Percentiles rank a stretch among this genome's conserved stretches.
These are phyloP conservation scores for Papilio polyxenes DNA, from an alignment of 1,140 invertebrate genomes.

Conservation along the genomic window DNA sequence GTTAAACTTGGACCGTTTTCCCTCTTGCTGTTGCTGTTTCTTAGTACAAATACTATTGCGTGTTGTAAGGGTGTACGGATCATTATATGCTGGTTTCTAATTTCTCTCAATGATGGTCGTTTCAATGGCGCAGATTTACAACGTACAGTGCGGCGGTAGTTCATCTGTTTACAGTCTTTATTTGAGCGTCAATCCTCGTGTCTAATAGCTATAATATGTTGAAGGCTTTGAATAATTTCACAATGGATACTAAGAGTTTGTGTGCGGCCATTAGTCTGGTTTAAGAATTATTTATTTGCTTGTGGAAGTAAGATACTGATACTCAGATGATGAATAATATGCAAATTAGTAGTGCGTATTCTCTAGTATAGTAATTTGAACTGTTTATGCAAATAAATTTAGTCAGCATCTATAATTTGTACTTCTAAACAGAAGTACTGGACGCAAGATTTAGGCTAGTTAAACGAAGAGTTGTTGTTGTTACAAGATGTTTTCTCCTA, in stretches of 20 bases:
- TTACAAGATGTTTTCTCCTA: too few relatives aligned
- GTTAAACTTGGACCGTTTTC: slow-evolving; percentile 44
- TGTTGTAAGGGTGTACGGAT: slow-evolving; percentile 45
- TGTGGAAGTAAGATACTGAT: neutral
- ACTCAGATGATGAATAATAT: neutral
- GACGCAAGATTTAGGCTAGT: too few relatives aligned
- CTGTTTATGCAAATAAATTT: neutral
- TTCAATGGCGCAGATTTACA: slow-evolving; percentile 73
- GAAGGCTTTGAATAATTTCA: slow-evolving; percentile 56
- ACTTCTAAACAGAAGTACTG: too few relatives aligned
- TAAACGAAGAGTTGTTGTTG: too few relatives aligned
- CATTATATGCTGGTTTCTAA: slow-evolving; percentile 61
- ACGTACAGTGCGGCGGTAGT: slow-evolving; percentile 55
- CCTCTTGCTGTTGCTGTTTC: slow-evolving; percentile 26
- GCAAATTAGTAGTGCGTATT: neutral
- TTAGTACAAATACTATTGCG: slow-evolving; percentile 26
- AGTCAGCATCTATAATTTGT: too few relatives aligned
- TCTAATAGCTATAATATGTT: slow-evolving; percentile 59
- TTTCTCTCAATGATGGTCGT: slow-evolving; percentile 72
- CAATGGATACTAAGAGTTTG: slow-evolving; percentile 54
- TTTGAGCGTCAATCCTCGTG: slow-evolving; percentile 59
- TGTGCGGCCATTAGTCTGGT: slow-evolving; percentile 49
- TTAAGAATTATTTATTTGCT: neutral
- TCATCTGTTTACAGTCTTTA: slow-evolving; percentile 65
- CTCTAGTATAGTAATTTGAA: neutral